A percentile compares a stretch with the other conserved stretches of the same genome.
phyloP scores from a whole-genome alignment of 1,140 invertebrate species.

The Aphis gossypii region DNA sequence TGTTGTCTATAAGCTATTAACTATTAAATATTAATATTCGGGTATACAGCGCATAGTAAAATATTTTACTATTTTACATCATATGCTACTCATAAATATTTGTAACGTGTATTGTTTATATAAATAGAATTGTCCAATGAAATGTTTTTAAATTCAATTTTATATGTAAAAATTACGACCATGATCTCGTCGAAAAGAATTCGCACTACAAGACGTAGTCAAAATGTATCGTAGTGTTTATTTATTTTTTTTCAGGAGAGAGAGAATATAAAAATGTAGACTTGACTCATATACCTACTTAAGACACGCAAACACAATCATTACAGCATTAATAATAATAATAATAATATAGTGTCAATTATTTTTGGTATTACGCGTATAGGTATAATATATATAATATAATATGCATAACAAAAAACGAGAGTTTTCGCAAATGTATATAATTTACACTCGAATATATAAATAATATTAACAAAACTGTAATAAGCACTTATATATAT shows the following conservation, averaged over 20 bases:
- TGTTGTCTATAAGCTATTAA: no score
- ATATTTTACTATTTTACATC: no score
- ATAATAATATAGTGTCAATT: neutral
- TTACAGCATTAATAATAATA: neutral
- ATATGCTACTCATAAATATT: no score
- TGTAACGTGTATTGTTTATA: neutral
- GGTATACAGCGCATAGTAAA: no score
- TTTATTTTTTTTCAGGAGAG: neutral
- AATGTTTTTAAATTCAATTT: neutral
- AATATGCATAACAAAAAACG: neutral
- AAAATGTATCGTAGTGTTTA: neutral
- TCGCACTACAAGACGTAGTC: neutral
- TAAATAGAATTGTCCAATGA: neutral
- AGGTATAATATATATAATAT: neutral
- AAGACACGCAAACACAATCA: neutral
- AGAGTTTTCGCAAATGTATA: neutral
- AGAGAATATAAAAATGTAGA: neutral
- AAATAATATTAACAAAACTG: neutral
- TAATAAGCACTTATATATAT: neutral
- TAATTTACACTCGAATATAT: neutral
- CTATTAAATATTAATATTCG: no score
- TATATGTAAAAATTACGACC: neutral
- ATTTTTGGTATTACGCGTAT: neutral
- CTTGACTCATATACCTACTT: neutral
- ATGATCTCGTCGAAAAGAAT: neutral